Conservation (phyloP, 1,140 invertebrate genomes). For the Lutraria rhynchaena region DNA sequence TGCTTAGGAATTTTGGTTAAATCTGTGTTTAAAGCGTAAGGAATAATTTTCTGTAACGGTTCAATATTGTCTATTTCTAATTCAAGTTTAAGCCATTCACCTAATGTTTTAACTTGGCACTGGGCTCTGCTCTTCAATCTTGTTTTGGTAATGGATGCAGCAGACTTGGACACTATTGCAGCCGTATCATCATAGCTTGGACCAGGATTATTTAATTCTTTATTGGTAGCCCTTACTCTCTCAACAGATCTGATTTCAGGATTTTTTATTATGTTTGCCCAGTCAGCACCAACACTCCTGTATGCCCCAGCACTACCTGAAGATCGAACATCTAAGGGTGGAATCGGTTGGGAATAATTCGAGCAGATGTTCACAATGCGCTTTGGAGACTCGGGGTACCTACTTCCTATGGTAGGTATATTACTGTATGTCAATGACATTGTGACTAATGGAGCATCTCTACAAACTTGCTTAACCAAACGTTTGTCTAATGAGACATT, state of each 20-base stretch:
- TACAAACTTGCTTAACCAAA: background rate
- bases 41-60: conserved; percentile 49
- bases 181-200: conserved; percentile 7
- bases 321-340: background rate
- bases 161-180: conserved; percentile 42
- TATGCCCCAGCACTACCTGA: background rate
- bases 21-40: conserved; percentile 45
- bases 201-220: background rate
- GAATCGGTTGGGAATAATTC: background rate
- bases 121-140: conserved; percentile 39
- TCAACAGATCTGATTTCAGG: conserved; percentile 21
- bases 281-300: conserved; percentile 15
- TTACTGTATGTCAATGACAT: background rate
- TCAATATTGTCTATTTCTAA: conserved; percentile 50
- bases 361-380: background rate
- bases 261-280: conserved; percentile 40
- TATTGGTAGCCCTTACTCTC: conserved; percentile 25
- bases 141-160: conserved; percentile 43
- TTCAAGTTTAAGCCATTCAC: conserved; percentile 56
- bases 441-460: background rate
- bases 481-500: background rate
- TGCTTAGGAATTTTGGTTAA: conserved; percentile 41
- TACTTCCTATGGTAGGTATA: background rate
- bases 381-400: background rate
- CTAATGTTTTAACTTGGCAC: conserved; percentile 53